Evolutionary conservation across 2,113 vertebrate genomes (phyloP), one percentile per base, ranked within the genome.

Genomic region (Polypterus senegalus): DNA sequence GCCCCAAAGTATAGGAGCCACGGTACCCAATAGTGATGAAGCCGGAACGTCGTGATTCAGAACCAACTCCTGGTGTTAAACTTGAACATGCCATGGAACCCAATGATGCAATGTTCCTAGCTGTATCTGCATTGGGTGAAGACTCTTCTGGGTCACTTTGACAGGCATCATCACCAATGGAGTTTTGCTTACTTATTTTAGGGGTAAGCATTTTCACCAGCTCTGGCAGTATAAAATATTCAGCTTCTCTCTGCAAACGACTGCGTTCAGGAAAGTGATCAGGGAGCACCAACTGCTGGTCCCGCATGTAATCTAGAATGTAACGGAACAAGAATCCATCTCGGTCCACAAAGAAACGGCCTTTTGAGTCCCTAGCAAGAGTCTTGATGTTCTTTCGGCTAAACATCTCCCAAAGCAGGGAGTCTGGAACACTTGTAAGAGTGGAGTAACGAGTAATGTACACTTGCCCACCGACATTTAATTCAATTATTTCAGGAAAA

Each of bases 281-380:
- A 0, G 94, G 93, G 44, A 97, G 86, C 61, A 94, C 90, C 67
- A 97, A 81, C 74, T 91, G 88, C 75, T 79, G 90, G 79, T 97
- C 92, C 54, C 94, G 74, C 92, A 96, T 86, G 70, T 89, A 97
- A 74, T 97, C 93, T 82, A 97, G 69, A 76, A 95, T 90, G 77
- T 97, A 97, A 9, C 91, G 90, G 74, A 97, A 97, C 43, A 97
- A 86, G 73, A 97, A 97, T 1, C 94, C 93, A 1, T 97, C 93
- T 1, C 92, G 76, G 67, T 97, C 92, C 64, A 97, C 84, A 0
- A 97, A 97, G 73, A 91, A 97, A 7, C 92, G 86, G 1, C 93
- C 92, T 71, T 97, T 97, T 77, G 86, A 91, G 82, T 97, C 93
- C 0, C 91, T 84, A 27, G 91, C 88, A 76, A 97, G 74, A 46